Conservation (phyloP, 2,888 invertebrate species). For the Lasioglossum vierecki region DNA sequence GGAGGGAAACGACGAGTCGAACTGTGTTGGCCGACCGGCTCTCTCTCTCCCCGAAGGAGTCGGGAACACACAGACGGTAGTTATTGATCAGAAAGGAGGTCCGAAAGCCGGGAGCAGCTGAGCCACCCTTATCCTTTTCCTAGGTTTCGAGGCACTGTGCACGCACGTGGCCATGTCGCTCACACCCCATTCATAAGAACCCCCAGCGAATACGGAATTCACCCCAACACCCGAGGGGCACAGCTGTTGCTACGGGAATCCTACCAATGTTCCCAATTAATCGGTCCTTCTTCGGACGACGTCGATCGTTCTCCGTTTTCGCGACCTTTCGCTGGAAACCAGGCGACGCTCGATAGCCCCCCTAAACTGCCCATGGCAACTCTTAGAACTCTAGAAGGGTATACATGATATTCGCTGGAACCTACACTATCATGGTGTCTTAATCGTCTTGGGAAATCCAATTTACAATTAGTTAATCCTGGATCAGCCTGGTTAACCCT, state of each 20-base stretch:
- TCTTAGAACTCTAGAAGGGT: background rate
- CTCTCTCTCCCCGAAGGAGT: slow-evolving; percentile 24
- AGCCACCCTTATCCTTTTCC: slow-evolving; percentile 72
- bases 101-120: slow-evolving; percentile 69
- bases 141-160: slow-evolving; percentile 54
- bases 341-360: background rate
- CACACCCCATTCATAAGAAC: slow-evolving; percentile 74
- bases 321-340: background rate
- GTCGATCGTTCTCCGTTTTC: background rate
- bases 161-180: slow-evolving; percentile 75
- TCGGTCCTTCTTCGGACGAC: slow-evolving; percentile 38
- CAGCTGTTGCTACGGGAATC: slow-evolving; percentile 79
- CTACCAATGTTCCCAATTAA: slow-evolving; percentile 59
- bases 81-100: slow-evolving; percentile 75
- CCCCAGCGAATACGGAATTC: slow-evolving; percentile 64
- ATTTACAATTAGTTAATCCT: background rate
- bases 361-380: background rate
- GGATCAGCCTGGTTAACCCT: background rate
- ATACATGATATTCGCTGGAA: background rate
- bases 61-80: slow-evolving; percentile 39
- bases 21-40: slow-evolving; percentile 16
- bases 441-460: background rate
- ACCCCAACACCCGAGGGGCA: slow-evolving; percentile 58
- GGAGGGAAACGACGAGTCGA: slow-evolving; percentile 17
- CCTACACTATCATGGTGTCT: background rate